phyloP scores from a whole-genome alignment of 2,888 invertebrate genomes.

The Magallana nippona region DNA sequence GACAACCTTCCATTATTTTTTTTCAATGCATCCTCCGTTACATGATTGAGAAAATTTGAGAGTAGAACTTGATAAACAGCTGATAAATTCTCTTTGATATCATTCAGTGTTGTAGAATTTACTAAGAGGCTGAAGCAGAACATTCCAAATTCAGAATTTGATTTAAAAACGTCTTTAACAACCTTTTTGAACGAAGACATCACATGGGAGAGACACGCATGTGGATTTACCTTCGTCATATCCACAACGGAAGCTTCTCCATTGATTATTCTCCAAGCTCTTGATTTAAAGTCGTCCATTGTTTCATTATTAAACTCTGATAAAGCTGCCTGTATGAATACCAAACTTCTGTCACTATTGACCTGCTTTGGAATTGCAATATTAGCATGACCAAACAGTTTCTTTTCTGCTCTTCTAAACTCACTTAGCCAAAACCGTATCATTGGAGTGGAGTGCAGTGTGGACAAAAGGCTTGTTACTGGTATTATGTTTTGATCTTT shows the following conservation, averaged over 20 bases:
- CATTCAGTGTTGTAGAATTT: constrained; percentile 17
- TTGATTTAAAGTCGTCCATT: constrained; percentile 1
- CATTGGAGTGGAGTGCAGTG: constrained; percentile 26
- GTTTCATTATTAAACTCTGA: constrained; percentile 36
- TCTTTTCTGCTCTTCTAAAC: constrained; percentile 22
- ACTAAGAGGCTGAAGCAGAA: constrained; percentile 28
- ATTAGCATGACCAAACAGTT: constrained; percentile 34
- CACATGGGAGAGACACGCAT: constrained; percentile 34
- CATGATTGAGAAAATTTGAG: neutral
- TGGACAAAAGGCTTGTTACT: constrained; percentile 16
- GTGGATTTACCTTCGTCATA: neutral
- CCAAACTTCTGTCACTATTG: constrained; percentile 34
- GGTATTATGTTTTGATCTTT: constrained; percentile 9
- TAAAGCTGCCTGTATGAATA: constrained; percentile 29
- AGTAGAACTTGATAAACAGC: constrained; percentile 11
- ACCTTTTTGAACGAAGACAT: constrained; percentile 27
- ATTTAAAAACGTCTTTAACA: neutral
- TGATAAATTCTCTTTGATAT: neutral
- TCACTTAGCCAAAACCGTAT: constrained; percentile 32
- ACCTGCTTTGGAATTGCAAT: constrained; percentile 14
- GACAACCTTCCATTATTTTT: neutral
- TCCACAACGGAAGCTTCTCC: neutral
- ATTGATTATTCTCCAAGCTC: constrained; percentile 31
- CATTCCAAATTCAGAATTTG: constrained; percentile 39
- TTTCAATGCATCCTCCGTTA: neutral